Conservation (phyloP, 2,113 vertebrate genomes). For the Prietella phreatophila region DNA sequence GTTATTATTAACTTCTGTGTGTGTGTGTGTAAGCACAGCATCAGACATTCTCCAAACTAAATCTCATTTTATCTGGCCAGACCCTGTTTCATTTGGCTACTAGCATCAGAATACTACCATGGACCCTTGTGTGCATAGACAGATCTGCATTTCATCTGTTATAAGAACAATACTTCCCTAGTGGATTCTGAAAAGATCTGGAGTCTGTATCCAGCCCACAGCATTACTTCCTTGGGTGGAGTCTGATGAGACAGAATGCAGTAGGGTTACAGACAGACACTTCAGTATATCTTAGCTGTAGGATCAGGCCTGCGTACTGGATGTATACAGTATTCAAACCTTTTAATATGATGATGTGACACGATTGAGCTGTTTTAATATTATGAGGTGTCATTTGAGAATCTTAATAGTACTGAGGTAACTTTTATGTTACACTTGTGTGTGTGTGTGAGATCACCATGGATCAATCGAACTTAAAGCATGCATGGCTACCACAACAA, state of each 20-base stretch:
- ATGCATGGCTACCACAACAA: background rate
- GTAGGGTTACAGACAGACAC: background rate
- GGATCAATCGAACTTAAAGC: background rate
- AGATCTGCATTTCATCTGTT: slow-evolving; percentile 28
- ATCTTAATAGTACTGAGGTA: background rate
- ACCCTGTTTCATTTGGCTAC: slow-evolving; percentile 47
- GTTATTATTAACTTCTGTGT: background rate
- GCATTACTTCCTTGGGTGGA: slow-evolving; percentile 38
- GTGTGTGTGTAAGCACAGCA: slow-evolving; percentile 6
- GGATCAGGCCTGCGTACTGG: background rate
- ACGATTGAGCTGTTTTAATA: background rate
- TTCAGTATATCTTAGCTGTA: slow-evolving; percentile 6
- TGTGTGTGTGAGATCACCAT: background rate
- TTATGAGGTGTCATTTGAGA: background rate
- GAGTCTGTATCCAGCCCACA: slow-evolving; percentile 63
- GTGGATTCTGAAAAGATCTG: slow-evolving; percentile 28
- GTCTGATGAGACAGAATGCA: background rate
- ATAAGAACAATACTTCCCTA: slow-evolving; percentile 48
- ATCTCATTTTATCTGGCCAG: slow-evolving; percentile 34
- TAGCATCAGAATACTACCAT: slow-evolving; percentile 32
- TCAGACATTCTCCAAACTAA: slow-evolving; percentile 4
- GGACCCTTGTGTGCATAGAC: slow-evolving; percentile 19
- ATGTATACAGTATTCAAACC: background rate
- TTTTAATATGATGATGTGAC: background rate
- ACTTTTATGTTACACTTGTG: background rate